These are phyloP conservation scores for Drosophila fuyamai DNA, from an alignment of 1,140 invertebrate species.

Conservation along the genomic window DNA sequence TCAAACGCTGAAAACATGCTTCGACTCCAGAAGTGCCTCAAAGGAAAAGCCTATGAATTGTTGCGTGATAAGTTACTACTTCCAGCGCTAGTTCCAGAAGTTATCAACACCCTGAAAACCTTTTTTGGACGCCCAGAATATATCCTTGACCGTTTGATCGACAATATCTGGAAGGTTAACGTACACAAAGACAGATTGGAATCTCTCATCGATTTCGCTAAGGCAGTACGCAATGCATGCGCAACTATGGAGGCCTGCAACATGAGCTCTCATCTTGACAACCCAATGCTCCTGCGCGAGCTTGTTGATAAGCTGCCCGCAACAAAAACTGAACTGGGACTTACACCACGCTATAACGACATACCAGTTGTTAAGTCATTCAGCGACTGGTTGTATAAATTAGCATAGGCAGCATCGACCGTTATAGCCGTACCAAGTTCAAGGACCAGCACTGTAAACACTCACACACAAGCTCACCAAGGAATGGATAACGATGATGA, in stretches of 20 bases:
- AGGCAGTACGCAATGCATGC: no score
- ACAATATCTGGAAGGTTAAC: not conserved
- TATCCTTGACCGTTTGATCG: not conserved
- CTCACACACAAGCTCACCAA: not conserved
- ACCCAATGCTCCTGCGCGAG: not conserved
- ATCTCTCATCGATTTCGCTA: no score
- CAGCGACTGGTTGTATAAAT: not conserved
- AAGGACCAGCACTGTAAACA: not conserved
- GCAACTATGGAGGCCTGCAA: no score
- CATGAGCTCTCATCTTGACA: not conserved
- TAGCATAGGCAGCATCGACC: not conserved
- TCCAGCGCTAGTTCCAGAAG: not conserved
- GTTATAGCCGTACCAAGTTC: not conserved
- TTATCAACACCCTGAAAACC: not conserved
- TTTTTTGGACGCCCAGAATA: not conserved
- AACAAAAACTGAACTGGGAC: not conserved
- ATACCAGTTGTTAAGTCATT: not conserved
- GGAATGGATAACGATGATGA: no score
- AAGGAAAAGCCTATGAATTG: not conserved
- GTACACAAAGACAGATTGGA: no score
- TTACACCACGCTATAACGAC: not conserved
- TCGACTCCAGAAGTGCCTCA: conserved; percentile 9
- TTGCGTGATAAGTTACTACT: conserved; percentile 1
- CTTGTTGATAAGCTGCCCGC: no score
- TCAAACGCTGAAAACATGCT: conserved; percentile 4